Evolutionary conservation across 92 coral and sea anemone genomes (phyloP), one percentile per base, ranked within the genome.

Genomic region (Paramuricea clavata): DNA sequence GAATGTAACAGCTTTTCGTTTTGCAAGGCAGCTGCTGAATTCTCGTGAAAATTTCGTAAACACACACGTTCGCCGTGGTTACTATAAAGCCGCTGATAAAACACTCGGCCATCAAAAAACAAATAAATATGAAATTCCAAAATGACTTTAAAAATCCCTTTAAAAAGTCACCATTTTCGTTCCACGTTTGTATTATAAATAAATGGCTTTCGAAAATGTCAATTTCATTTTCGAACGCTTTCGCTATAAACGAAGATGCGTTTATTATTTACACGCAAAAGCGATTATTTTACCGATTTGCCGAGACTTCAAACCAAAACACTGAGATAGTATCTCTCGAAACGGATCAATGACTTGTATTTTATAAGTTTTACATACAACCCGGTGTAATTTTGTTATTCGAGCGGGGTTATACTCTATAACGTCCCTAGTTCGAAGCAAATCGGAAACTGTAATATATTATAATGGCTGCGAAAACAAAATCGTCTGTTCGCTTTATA

Each of bases 1-100:
- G 62, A 54, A 54, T 54, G 2, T 21, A 54, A 9, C 23, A 54
- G 62, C 26, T 19, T 54, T 19, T 54, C 26, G 62, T 21, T 21
- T 54, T 23, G 26, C 62, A 54, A 65, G 72, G 7, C 82, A 76
- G 82, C 82, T 76, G 82, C 81, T 7, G 12, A 60, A 74, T 9
- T 47, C 39, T 32, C 16, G 36, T 21, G 22, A 50, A 76, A 33
- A 25, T 50, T 47, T 50, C 43, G 44, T 33, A 36, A 76, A 76
- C 68, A 76, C n/a, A n/a, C 41, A 76, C 39, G 82, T 54, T 50
- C 50, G 7, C 27, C 82, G 43, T 28, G 39, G 47, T 56, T 50
- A 33, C 72, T 28, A 28, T 76, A 39, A 57, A 68, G 68, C 82
- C 16, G 67, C 43, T 49, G 65, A 76, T 49, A 76, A 50, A 76